Evolutionary conservation across 2,113 vertebrate species (phyloP).

Genomic region (Polyodon spathula): DNA sequence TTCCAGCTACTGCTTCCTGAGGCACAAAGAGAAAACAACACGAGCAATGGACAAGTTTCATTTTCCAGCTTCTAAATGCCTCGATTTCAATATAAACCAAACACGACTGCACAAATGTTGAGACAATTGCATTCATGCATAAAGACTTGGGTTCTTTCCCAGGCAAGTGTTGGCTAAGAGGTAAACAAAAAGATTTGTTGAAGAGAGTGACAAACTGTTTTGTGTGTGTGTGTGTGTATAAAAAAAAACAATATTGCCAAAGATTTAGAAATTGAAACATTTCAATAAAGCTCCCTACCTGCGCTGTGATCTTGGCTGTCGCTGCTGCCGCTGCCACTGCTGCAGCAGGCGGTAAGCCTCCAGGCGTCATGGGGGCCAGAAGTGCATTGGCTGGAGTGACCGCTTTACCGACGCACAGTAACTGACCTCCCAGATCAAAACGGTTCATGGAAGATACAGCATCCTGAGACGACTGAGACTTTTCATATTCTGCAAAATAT

Average conservation of each 20-base stretch:
- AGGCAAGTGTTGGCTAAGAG: background rate
- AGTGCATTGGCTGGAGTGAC: conserved; percentile 88
- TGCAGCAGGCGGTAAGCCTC: conserved; percentile 80
- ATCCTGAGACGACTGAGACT: conserved; percentile 89
- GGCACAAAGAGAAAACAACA: conserved; percentile 6
- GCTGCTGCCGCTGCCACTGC: conserved; percentile 82
- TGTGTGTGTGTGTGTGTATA: too few relatives aligned
- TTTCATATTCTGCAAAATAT: conserved; percentile 79
- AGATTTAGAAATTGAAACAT: too few relatives aligned
- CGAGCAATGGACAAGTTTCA: too few relatives aligned
- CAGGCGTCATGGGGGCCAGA: conserved; percentile 77
- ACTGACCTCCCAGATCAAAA: conserved; percentile 91
- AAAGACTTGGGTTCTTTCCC: background rate
- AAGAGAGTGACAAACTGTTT: too few relatives aligned
- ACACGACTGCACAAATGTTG: too few relatives aligned
- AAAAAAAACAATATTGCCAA: too few relatives aligned
- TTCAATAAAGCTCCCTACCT: conserved; percentile 61
- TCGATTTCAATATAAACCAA: too few relatives aligned
- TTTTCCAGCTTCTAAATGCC: too few relatives aligned
- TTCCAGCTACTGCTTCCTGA: conserved; percentile 67
- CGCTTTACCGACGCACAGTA: conserved; percentile 83
- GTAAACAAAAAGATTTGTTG: too few relatives aligned
- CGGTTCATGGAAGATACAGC: conserved; percentile 99
- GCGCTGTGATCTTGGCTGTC: conserved; percentile 90
- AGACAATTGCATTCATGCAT: too few relatives aligned